phyloP scores from a whole-genome alignment of 2,888 invertebrate genomes.

The Andrena bucephala region DNA sequence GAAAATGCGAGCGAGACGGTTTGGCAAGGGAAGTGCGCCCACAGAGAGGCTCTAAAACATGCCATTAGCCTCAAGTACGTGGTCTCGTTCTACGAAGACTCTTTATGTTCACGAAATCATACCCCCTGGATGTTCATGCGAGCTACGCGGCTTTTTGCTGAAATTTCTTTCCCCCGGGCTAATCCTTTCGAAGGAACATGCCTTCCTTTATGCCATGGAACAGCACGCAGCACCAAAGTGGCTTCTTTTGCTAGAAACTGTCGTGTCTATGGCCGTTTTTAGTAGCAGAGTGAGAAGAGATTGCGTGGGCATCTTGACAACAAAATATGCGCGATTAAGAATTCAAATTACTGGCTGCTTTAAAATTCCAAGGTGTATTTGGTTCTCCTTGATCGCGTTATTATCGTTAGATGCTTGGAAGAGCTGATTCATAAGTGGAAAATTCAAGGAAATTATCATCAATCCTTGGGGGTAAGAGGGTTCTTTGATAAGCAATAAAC shows the following conservation, averaged over 20 bases:
- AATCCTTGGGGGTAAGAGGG: too few species aligned
- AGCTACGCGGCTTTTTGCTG: constrained; percentile 22
- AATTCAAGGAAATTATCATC: too few species aligned
- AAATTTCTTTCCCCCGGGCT: not conserved
- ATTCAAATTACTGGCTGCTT: constrained; percentile 41
- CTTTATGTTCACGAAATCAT: constrained; percentile 47
- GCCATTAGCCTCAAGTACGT: constrained; percentile 68
- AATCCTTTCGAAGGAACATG: constrained; percentile 4
- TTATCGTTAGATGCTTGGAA: not conserved
- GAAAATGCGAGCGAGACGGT: constrained; percentile 16
- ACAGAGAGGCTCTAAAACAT: constrained; percentile 71
- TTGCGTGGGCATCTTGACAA: constrained; percentile 1
- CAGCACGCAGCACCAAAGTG: not conserved
- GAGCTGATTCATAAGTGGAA: too few species aligned
- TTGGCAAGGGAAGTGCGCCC: constrained; percentile 67
- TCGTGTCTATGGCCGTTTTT: constrained; percentile 15
- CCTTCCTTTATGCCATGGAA: not conserved
- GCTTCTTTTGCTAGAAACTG: constrained; percentile 4
- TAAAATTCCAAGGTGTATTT: constrained; percentile 37
- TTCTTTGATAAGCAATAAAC: too few species aligned
- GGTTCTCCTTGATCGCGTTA: constrained; percentile 10
- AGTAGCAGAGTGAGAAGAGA: constrained; percentile 4
- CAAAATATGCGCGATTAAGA: constrained; percentile 11
- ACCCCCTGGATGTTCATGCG: constrained; percentile 36
- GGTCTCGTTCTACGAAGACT: constrained; percentile 28